Base-by-base conservation (phyloP, 2,888 invertebrate species). In the Plutella xylostella region DNA sequence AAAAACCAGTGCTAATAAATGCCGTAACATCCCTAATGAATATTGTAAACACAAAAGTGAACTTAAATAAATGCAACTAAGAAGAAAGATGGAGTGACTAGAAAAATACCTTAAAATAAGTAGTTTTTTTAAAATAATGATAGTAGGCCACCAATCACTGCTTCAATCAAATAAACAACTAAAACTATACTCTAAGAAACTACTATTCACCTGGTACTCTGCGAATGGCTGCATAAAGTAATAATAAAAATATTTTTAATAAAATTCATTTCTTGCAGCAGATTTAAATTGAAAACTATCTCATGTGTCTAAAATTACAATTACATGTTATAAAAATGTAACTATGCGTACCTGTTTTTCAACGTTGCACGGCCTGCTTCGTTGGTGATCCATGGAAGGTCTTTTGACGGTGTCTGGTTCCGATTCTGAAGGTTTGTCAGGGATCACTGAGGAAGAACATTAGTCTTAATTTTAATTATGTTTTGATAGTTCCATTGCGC, bases 321-420 rank as follows among this genome's bases (percentile, higher is more conserved):
- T 25, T 7, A 28, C 43, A 25, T 53, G 51, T 47, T 22, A 20
- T 31, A 37, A n/a, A n/a, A n/a, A n/a, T n/a, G 25, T 25, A 25
- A 25, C 6, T 5, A 7, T 5, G 9, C 25, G 25, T 77, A 94
- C 94, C 90, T 94, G 94, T 76, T 94, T 94, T 62, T 94, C 94
- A 74, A 94, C 92, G 49, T 92, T 84, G 12, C 72, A 73, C 1
- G 79, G 82, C 18, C 82, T 67, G 45, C 72, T 77, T 35, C 82
- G 72, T 51, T 79, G 79, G 43, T 72, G 77, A 40, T 83, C 84
- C 4, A 78, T 45, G 1, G 58, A 49, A 2, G 71, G 50, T 52
- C 80, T 72, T 7, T 82, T 76, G 42, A 67, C 54, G 0, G 65
- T 31, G 22, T 79, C 85, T 11, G 73, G 57, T 52, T 78, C 78